Evolutionary conservation across 2,888 invertebrate species (phyloP), one percentile per base, ranked within the genome.

Genomic region (Drosophila merina): DNA sequence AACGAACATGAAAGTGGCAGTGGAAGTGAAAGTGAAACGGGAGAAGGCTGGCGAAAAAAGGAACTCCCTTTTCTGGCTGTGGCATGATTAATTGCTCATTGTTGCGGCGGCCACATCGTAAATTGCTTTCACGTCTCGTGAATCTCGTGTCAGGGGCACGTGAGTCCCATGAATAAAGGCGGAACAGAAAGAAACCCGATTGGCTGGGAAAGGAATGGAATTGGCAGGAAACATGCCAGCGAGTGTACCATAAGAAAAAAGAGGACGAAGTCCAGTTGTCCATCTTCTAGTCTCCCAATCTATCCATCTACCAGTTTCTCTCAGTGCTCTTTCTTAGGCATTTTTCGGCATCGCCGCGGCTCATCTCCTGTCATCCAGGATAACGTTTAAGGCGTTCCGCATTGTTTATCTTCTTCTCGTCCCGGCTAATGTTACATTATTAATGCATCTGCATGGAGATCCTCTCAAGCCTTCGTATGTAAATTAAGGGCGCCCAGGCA

Each of bases 61-160:
- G 25, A 60, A 25, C 50, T 45, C 62, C 51, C 20, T 38, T 66
- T 69, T 75, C 75, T 82, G 79, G 77, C 52, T 56, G 67, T 69
- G 54, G 75, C 63, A 81, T 81, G 81, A 81, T 81, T 81, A 81
- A 81, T 82, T 83, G 83, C 76, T 64, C 62, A 76, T 79, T 77
- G 75, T 77, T 81, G 79, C 71, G 79, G 71, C 71, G 73, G 64
- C 73, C 77, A 75, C 64, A 68, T 76, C 74, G 86, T 74, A 82
- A 79, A 79, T 79, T 79, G 77, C 77, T 74, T 67, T 72, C 71
- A 71, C 68, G 58, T 72, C 57, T 52, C 52, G 52, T 71, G 70
- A 70, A 70, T 70, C 62, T 70, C 70, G 78, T 75, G 76, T 67
- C 72, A 56, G 66, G 66, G 57, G 75, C 79, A 81, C 72, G 75